A percentile compares a stretch with the other conserved stretches of the same genome.
These are phyloP conservation scores for Panagrolaimus sp. DNA, from an alignment of 1,140 invertebrate genomes.

Conservation along the genomic window DNA sequence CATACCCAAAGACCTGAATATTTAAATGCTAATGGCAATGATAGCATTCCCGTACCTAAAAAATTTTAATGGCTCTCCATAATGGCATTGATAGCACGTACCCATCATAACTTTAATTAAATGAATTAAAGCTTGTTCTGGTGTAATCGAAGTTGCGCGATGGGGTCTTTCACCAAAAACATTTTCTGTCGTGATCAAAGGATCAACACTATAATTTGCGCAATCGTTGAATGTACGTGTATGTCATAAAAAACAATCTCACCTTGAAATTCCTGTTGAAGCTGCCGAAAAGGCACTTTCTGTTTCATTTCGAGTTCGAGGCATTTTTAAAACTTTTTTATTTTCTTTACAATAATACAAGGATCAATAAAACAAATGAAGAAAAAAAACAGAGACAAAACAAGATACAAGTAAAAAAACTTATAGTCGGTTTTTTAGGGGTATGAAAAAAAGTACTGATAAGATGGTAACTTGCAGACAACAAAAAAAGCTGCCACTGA, in stretches of 20 bases:
- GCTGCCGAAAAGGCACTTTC: conserved; percentile 6
- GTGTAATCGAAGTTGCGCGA: conserved; percentile 4
- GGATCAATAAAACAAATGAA: not conserved
- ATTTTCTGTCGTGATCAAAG: not conserved
- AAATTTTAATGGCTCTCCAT: too few species aligned
- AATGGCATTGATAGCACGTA: too few species aligned
- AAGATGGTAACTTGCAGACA: too few species aligned
- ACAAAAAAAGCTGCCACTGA: too few species aligned
- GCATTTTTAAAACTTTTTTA: conserved; percentile 1
- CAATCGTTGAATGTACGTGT: too few species aligned
- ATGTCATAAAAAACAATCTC: too few species aligned
- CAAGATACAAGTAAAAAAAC: too few species aligned
- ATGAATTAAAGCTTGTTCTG: conserved; percentile 53
- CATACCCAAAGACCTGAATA: conserved; percentile 52
- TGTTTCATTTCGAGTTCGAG: conserved; percentile 8
- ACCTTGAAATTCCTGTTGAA: conserved; percentile 10
- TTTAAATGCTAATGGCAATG: conserved; percentile 54
- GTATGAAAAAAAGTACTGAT: too few species aligned
- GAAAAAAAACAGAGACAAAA: not conserved
- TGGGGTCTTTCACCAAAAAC: not conserved
- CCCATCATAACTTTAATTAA: conserved; percentile 54
- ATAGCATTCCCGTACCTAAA: conserved; percentile 45
- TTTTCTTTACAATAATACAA: not conserved
- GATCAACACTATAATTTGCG: conserved; percentile 13
- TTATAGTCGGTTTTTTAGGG: too few species aligned